Evolutionary conservation across 2,113 vertebrate genomes (phyloP), one percentile per base, ranked within the genome.

Genomic region (Pica pica): DNA sequence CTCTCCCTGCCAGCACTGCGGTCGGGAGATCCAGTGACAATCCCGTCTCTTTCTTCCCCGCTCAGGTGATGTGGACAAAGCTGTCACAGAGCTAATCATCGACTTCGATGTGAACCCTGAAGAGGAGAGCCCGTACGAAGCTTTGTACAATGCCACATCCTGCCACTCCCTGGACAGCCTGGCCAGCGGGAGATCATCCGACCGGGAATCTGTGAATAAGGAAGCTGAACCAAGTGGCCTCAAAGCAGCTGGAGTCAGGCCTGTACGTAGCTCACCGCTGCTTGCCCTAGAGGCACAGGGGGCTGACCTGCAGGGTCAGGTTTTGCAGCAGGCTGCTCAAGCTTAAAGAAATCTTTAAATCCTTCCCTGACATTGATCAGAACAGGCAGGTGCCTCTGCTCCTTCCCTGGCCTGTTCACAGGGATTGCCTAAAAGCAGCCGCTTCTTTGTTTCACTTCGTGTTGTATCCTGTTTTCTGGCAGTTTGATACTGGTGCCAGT

Each of bases 101-200:
- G 98, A 98, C 46, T 97, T 99, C 49, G 98, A 98, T 28, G 94
- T 96, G 31, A 98, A 97, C 30, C 82, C 95, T 0, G 98, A 99
- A 69, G 98, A 99, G 80, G 99, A 99, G 95, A 99, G 99, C 69
- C 99, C 99, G 0, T 99, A 99, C 5, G 99, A 99, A 96, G 98
- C 98, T 2, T 96, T 99, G 63, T 99, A 98, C 94, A 99, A 99
- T 10, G 99, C 99, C 13, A 98, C 99, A 0, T 99, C 99, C 76
- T 99, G 99, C 96, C 99, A 99, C 89, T 99, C 99, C 7, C 89
- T 99, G 96, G 99, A 99, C 98, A 99, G 99, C 97, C 98, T 98
- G 56, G 98, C 99, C 96, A 99, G 99, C 1, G 99, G 99, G 50
- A 99, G 98, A 35, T 99, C 99, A 0, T 99, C 99, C 1, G 99